Conservation (phyloP, 2,797 vertebrate species). For the Yasuhikotakia modesta region DNA sequence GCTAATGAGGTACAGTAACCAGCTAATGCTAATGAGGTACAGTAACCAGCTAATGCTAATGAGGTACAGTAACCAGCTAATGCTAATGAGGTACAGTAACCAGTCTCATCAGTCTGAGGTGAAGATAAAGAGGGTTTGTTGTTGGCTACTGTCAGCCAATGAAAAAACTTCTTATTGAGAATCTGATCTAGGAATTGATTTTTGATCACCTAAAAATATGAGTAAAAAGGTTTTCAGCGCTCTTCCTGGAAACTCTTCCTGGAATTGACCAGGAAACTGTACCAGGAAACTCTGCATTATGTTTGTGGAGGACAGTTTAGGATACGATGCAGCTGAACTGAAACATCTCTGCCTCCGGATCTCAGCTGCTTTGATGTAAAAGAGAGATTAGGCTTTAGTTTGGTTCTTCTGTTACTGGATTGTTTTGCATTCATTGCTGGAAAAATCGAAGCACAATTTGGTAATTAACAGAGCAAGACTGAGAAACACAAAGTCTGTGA, state of each 20-base stretch:
- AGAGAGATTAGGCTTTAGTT: neutral
- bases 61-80: no score
- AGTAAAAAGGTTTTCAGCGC: slow-evolving; percentile 9
- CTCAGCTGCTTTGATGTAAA: no score
- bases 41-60: no score
- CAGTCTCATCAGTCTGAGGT: neutral
- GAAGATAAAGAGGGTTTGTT: slow-evolving; percentile 4
- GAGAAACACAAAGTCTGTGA: slow-evolving; percentile 1
- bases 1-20: no score
- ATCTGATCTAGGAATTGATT: slow-evolving; percentile 15
- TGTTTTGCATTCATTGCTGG: slow-evolving; percentile 1
- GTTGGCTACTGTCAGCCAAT: neutral
- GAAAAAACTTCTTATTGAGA: neutral
- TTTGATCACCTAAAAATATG: slow-evolving; percentile 9
- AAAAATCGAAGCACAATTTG: neutral
- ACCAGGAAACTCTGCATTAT: neutral
- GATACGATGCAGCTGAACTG: neutral
- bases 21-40: no score
- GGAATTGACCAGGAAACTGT: no score
- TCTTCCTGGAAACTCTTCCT: no score
- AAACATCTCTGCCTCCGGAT: neutral
- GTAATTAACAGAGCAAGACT: slow-evolving; percentile 7
- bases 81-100: slow-evolving; percentile 1
- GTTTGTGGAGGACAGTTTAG: neutral
- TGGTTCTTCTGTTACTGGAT: neutral